Base-by-base conservation (phyloP, 1,140 invertebrate genomes). In the Drosophila simulans region DNA sequence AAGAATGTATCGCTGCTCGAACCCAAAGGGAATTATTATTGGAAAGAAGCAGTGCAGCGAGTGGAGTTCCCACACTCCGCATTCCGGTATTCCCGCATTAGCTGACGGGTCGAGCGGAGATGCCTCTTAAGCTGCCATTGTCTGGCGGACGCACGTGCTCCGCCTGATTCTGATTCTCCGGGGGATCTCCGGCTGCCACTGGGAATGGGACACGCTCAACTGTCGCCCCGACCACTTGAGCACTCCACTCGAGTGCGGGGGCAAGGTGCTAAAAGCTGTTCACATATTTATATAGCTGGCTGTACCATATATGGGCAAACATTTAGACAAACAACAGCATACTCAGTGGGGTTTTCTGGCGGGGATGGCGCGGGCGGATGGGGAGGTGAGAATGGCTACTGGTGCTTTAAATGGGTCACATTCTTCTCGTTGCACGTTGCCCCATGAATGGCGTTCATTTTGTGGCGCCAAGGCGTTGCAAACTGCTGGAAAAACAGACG, bases 211-310 rank as follows among this genome's bases (percentile, higher is more conserved):
- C 49, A 55, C 43, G 51, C 55, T 69, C 63, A 63, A 31, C 43
- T 46, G 66, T 55, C 63, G 52, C 64, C 52, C 43, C 37, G 45
- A 27, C 71, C 72, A 68, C 74, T 77, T 68, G 34, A 77, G 57
- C 56, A 27, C 43, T 60, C 53, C 62, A 70, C 80, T 83, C 53
- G 68, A 43, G 55, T 58, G 66, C 74, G 62, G 59, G 72, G 78
- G 55, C 70, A 74, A 86, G 83, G 83, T 86, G 83, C 86, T 88
- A 86, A 86, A 86, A 83, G 84, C 83, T 86, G 83, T 74, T 86
- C 84, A 86, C 83, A 86, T 86, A 86, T 86, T 86, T 86, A 86
- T 86, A 68, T 86, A 86, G 83, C 84, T 82, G 83, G 65, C 65
- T 72, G 70, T 76, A 68, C 71, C 83, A 83, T 86, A 83, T 88